These are phyloP conservation scores for Xylocopa sonorina DNA, from an alignment of 1,140 invertebrate genomes.

Conservation along the genomic window DNA sequence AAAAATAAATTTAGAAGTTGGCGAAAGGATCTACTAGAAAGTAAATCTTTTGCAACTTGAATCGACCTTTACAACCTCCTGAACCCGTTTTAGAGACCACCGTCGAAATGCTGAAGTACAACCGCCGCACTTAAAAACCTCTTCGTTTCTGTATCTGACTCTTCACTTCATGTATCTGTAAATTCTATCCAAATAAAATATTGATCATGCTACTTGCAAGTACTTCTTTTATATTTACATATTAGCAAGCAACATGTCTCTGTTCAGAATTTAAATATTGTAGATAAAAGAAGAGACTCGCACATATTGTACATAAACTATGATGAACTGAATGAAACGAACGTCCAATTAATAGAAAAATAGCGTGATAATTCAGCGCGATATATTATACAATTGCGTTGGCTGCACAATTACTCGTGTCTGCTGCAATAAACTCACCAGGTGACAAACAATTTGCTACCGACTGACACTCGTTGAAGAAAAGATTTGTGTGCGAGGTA, in stretches of 20 bases:
- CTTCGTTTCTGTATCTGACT: no score
- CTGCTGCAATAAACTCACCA: background rate
- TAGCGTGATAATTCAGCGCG: background rate
- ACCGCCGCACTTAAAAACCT: no score
- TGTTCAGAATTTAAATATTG: no score
- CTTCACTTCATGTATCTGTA: no score
- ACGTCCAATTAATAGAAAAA: background rate
- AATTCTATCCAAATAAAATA: no score
- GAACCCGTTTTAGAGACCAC: conserved; percentile 5
- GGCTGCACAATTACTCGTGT: background rate
- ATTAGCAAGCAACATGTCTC: no score
- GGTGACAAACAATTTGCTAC: conserved; percentile 30
- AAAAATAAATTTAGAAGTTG: no score
- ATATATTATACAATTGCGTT: background rate
- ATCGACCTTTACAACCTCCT: conserved; percentile 14
- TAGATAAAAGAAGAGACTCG: no score
- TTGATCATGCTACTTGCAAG: no score
- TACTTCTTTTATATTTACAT: no score
- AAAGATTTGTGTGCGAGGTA: background rate
- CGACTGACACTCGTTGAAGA: background rate
- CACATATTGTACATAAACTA: background rate
- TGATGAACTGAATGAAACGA: background rate
- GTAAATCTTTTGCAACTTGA: background rate
- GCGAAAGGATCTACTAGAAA: background rate
- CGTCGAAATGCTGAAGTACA: background rate